Base-by-base conservation (phyloP, 2,113 vertebrate species). In the Thunnus maccoyii region DNA sequence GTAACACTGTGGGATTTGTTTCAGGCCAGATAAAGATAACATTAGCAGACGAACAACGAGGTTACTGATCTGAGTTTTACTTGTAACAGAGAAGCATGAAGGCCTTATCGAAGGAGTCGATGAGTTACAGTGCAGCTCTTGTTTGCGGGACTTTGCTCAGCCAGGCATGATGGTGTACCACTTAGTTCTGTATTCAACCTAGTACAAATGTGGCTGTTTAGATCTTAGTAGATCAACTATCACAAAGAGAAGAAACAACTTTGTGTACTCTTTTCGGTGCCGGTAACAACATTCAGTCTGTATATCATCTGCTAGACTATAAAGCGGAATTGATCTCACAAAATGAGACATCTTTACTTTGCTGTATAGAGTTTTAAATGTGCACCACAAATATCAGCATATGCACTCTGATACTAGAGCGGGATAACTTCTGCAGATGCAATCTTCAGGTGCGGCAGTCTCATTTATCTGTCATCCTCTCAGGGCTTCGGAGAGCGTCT, bases 391-490 rank as follows among this genome's bases (percentile, higher is more conserved):
- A 80, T 30, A 69, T 20, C 0, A 44, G 60, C 75, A 54, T 44
- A 57, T 74, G 71, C 55, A n/a, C 62, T 48, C 36, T 51, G 77
- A 75, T 70, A 36, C 55, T 2, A 3, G 54, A 56, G 69, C 61
- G 14, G 36, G 72, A 74, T 58, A 66, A 77, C 74, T 61, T 86
- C 68, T 70, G 54, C 64, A 72, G 86, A 92, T 87, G 86, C 72
- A 82, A 91, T 92, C 85, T 88, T 82, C 82, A 90, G 88, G 84
- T 88, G 84, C 62, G 10, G 44, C 77, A 20, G 83, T 60, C 87
- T 92, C 76, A 85, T 92, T 89, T 90, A 86, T 87, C 91, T 83
- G 84, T 92, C 89, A 89, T 88, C 89, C 74, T 78, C 84, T 17
- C 10, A 47, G 68, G 60, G 61, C 20, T 80, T 79, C 47, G 27